Conservation (phyloP, 2,888 invertebrate genomes). For the Diarsia brunnea region DNA sequence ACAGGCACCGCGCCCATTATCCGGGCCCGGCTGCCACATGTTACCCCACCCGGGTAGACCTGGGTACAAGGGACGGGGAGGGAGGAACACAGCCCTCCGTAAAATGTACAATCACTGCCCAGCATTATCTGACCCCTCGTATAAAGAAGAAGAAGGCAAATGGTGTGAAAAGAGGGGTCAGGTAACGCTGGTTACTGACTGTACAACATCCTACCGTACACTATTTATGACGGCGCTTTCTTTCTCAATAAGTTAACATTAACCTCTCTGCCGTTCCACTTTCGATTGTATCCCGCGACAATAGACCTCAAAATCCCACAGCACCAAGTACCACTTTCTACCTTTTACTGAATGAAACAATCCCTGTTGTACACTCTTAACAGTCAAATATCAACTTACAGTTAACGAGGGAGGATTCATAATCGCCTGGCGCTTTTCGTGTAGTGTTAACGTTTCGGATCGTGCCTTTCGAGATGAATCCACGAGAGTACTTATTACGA, state of each 20-base stretch:
- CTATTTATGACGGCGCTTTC: conserved; percentile 74
- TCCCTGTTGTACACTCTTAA: conserved; percentile 48
- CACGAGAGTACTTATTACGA: conserved; percentile 74
- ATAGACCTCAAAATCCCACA: conserved; percentile 68
- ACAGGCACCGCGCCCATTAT: conserved; percentile 68
- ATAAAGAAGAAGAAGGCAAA: no score
- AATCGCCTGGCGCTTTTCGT: conserved; percentile 71
- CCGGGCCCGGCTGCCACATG: conserved; percentile 68
- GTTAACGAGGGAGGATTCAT: conserved; percentile 72
- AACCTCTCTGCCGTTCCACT: conserved; percentile 65
- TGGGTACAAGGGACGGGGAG: neutral
- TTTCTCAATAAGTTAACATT: conserved; percentile 76
- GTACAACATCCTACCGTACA: conserved; percentile 71
- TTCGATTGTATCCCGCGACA: conserved; percentile 61
- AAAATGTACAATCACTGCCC: conserved; percentile 72
- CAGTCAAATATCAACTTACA: conserved; percentile 75
- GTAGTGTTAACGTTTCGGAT: conserved; percentile 73
- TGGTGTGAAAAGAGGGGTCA: no score
- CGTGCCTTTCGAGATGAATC: conserved; percentile 70
- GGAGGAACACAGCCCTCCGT: conserved; percentile 54
- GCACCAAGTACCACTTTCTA: conserved; percentile 63
- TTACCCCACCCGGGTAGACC: conserved; percentile 53
- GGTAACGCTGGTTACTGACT: no score
- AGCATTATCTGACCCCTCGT: no score
- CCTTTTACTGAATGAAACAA: conserved; percentile 54